A percentile compares a stretch with the other conserved stretches of the same genome.
Evolutionary conservation across 2,797 vertebrate genomes (phyloP).

Genomic region (Scomberomorus guttatus): DNA sequence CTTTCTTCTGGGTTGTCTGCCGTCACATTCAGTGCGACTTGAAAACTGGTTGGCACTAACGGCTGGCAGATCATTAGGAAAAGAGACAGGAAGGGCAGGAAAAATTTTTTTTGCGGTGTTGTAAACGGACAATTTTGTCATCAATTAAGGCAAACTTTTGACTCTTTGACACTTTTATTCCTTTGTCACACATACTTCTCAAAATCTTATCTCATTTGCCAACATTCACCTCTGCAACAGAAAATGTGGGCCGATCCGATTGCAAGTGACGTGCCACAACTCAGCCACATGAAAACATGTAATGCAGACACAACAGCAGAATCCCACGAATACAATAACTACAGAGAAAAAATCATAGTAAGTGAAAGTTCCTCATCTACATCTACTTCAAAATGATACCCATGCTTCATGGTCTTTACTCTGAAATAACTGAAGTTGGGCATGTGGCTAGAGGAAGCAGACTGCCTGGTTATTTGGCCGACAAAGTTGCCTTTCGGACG

Average conservation of each 20-base stretch:
- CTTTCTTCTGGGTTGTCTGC: slow-evolving; percentile 37
- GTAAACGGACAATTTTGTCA: slow-evolving; percentile 36
- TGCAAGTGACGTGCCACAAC: neutral
- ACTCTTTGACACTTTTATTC: slow-evolving; percentile 24
- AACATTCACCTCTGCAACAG: neutral
- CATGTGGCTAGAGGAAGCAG: slow-evolving; percentile 29
- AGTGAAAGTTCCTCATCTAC: slow-evolving; percentile 27
- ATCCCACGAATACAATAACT: slow-evolving; percentile 37
- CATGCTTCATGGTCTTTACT: slow-evolving; percentile 22
- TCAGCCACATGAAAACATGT: slow-evolving; percentile 15
- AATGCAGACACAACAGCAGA: slow-evolving; percentile 17
- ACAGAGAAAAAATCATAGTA: neutral
- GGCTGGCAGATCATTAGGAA: slow-evolving; percentile 52
- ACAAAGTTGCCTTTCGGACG: slow-evolving; percentile 45
- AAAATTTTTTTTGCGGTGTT: slow-evolving; percentile 3
- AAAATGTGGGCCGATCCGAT: neutral
- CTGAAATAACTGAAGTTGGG: slow-evolving; percentile 19
- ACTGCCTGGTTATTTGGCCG: slow-evolving; percentile 42
- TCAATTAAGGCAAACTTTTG: slow-evolving; percentile 60
- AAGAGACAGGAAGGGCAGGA: slow-evolving; percentile 25
- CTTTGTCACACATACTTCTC: slow-evolving; percentile 5
- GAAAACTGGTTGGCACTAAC: slow-evolving; percentile 49
- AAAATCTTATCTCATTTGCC: slow-evolving; percentile 5
- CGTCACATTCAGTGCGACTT: slow-evolving; percentile 26
- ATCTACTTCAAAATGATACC: slow-evolving; percentile 32